Conservation (phyloP, 2,888 invertebrate genomes). For the Ptilodon capucinus region DNA sequence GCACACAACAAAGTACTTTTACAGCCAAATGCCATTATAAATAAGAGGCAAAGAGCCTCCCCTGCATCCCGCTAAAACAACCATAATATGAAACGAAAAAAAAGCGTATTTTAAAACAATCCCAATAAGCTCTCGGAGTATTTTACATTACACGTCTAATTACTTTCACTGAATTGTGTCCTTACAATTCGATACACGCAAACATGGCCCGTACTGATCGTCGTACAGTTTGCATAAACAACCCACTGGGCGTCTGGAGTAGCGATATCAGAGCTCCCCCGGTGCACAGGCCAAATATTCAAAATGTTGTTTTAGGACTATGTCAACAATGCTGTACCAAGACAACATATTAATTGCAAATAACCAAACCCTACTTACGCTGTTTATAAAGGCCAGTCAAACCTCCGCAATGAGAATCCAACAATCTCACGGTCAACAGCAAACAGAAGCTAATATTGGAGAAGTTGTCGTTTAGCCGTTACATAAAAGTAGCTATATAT, state of each 20-base stretch:
- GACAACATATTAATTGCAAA: conserved; percentile 66
- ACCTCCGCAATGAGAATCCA: conserved; percentile 8
- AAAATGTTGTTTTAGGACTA: conserved; percentile 64
- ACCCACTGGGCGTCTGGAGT: conserved; percentile 11
- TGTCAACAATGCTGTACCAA: conserved; percentile 47
- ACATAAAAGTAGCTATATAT: no score
- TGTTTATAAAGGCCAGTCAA: conserved; percentile 31
- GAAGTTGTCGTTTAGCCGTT: conserved; percentile 3
- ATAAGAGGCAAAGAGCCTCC: no score
- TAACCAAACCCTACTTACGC: conserved; percentile 38
- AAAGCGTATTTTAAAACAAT: no score
- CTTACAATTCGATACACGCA: conserved; percentile 15
- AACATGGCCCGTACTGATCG: conserved; percentile 20
- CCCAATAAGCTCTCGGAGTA: no score
- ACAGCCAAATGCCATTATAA: no score
- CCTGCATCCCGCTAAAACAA: no score
- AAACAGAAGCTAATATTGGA: conserved; percentile 18
- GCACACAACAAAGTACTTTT: no score
- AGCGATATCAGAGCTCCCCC: conserved; percentile 30
- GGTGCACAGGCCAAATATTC: conserved; percentile 42
- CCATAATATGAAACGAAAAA: no score
- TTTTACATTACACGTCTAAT: background rate
- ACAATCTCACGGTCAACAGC: conserved; percentile 15
- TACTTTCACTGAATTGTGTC: background rate
- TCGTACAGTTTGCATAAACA: conserved; percentile 31